Conservation (phyloP, 2,888 invertebrate species). For the Drosophila suboccidentalis region DNA sequence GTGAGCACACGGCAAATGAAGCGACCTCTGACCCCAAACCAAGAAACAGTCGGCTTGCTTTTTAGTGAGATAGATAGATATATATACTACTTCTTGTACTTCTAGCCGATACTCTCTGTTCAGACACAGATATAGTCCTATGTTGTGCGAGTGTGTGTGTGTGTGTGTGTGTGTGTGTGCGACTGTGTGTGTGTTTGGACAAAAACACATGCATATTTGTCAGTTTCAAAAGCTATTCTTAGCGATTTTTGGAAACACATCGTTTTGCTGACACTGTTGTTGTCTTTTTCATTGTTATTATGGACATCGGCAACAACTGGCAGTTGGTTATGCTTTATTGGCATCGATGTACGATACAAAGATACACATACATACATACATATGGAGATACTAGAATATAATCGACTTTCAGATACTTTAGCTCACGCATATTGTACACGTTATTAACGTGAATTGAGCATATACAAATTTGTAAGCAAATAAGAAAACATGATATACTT, state of each 20-base stretch:
- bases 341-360: constrained; percentile 2
- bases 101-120: constrained; percentile 19
- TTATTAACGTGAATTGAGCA: background rate
- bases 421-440: constrained; percentile 5
- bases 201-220: constrained; percentile 52
- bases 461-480: background rate
- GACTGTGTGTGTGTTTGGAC: constrained; percentile 13
- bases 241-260: constrained; percentile 57
- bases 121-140: constrained; percentile 21
- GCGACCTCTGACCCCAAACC: constrained; percentile 15
- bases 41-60: constrained; percentile 55
- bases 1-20: constrained; percentile 45
- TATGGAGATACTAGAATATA: background rate
- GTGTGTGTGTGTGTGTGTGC: background rate
- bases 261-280: constrained; percentile 46
- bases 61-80: constrained; percentile 44
- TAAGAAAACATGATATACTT: too few species aligned
- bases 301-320: constrained; percentile 31
- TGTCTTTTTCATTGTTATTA: constrained; percentile 58
- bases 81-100: constrained; percentile 19
- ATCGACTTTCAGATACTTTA: background rate
- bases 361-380: background rate
- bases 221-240: constrained; percentile 66
- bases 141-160: constrained; percentile 20
- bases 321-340: constrained; percentile 6